phyloP scores from a whole-genome alignment of 2,113 vertebrate species.

The Microcebus tavaratra region DNA sequence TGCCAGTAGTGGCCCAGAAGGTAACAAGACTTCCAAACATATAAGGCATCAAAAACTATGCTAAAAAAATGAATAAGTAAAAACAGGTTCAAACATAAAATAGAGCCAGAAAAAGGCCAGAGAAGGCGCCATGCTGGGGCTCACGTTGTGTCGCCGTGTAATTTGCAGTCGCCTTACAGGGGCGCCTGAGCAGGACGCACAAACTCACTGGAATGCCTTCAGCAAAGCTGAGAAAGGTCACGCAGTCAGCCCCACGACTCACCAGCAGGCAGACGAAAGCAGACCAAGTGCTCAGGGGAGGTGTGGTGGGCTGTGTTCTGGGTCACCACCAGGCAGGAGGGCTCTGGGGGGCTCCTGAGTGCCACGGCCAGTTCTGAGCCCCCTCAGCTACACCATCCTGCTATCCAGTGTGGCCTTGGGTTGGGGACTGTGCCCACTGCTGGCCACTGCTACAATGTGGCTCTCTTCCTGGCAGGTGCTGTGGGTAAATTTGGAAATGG shows the following conservation, averaged over 20 bases:
- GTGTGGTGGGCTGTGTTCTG: background rate
- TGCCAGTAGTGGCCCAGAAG: background rate
- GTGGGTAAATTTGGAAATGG: fast-evolving
- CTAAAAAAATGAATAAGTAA: background rate
- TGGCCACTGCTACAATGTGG: background rate
- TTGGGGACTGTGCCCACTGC: background rate
- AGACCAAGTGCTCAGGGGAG: background rate
- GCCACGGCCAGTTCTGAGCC: background rate
- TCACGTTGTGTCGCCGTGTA: too few relatives aligned
- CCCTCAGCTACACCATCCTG: fast-evolving
- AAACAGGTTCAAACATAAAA: background rate
- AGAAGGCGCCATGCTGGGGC: fast-evolving
- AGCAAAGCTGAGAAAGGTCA: background rate
- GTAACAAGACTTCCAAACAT: background rate
- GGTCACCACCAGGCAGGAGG: background rate
- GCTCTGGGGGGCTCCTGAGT: background rate
- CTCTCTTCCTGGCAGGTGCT: background rate
- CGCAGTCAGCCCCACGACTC: fast-evolving
- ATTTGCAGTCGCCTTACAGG: fast-evolving
- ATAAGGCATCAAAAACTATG: fast-evolving
- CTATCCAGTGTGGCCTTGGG: background rate
- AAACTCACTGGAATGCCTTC: fast-evolving
- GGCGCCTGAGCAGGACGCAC: fast-evolving
- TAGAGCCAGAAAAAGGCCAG: background rate
- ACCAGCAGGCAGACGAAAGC: background rate